Conservation (phyloP, 2,113 vertebrate genomes). For the Columba janthina region DNA sequence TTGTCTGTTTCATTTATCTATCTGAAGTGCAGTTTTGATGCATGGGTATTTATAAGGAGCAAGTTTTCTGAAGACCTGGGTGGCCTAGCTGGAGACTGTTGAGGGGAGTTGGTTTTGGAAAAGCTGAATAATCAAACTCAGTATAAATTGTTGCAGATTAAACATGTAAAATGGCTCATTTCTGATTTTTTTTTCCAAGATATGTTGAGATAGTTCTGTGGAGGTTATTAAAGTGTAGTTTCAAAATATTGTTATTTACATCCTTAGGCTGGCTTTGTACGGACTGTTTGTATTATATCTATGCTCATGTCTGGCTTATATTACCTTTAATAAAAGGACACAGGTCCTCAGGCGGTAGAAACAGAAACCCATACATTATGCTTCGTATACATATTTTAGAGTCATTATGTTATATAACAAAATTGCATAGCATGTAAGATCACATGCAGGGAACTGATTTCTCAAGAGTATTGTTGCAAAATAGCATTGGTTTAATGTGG, state of each 20-base stretch:
- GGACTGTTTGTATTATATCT: not conserved
- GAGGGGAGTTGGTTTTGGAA: not conserved
- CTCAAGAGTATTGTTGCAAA: not conserved
- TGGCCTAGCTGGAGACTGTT: not conserved
- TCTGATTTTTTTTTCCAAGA: not conserved
- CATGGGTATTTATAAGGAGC: not conserved
- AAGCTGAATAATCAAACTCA: not conserved
- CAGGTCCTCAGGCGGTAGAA: slow-evolving; percentile 21
- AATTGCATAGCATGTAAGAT: not conserved
- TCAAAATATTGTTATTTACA: not conserved
- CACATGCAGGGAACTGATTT: not conserved
- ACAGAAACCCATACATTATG: slow-evolving; percentile 47
- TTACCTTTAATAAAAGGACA: not conserved
- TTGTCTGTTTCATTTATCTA: not conserved
- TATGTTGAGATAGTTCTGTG: not conserved
- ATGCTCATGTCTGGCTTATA: not conserved
- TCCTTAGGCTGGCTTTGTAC: not conserved
- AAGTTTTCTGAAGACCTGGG: not conserved
- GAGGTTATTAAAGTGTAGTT: not conserved
- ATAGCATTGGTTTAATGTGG: not conserved
- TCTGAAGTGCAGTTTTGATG: not conserved
- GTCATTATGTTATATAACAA: not conserved
- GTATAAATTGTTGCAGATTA: not conserved
- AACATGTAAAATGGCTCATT: not conserved
- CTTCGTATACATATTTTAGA: not conserved